These are phyloP conservation scores for Periparus ater DNA, from an alignment of 2,797 vertebrate species.

Conservation along the genomic window DNA sequence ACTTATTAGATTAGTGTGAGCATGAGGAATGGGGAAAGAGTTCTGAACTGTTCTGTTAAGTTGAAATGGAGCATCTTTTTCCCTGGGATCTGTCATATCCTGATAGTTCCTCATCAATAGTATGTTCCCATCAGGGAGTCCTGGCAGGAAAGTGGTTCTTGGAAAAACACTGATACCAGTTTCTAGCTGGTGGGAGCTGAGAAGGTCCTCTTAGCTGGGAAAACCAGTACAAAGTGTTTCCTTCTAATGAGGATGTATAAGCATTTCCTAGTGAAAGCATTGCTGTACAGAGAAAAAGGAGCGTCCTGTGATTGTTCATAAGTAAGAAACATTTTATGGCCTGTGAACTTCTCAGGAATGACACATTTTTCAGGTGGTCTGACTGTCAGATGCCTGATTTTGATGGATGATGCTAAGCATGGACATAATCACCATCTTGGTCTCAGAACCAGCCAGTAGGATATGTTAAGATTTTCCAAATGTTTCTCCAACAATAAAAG, in stretches of 20 bases:
- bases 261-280: background rate
- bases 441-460: slow-evolving; percentile 49
- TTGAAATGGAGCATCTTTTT: background rate
- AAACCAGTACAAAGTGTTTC: background rate
- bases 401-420: slow-evolving; percentile 59
- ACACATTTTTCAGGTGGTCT: slow-evolving; percentile 39
- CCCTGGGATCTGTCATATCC: background rate
- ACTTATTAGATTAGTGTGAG: background rate
- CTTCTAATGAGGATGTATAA: background rate
- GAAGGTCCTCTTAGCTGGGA: background rate
- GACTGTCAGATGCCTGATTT: slow-evolving; percentile 55
- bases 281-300: background rate
- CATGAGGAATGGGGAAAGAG: background rate
- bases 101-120: background rate
- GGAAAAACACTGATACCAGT: background rate
- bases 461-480: slow-evolving; percentile 69
- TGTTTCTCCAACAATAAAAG: slow-evolving; percentile 70
- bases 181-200: background rate
- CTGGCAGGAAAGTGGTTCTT: background rate
- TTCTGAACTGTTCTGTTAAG: background rate
- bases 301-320: background rate
- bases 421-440: slow-evolving; percentile 48
- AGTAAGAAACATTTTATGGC: background rate
- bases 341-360: background rate
- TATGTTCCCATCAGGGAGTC: background rate